phyloP scores from a whole-genome alignment of 2,113 vertebrate genomes.

The Hypanus sabinus region DNA sequence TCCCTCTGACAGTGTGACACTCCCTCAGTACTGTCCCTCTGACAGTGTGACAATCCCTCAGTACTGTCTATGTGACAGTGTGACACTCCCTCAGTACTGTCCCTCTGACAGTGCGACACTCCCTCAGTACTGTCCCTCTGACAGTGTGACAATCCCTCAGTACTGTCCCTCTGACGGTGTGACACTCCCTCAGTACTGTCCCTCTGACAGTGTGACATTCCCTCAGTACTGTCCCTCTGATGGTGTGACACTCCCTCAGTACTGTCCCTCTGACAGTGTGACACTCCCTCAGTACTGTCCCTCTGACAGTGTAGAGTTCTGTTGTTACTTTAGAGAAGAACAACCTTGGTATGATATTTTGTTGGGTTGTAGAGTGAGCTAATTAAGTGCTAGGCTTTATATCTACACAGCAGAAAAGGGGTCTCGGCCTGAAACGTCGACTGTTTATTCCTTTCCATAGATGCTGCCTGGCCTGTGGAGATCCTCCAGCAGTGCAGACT shows the following conservation, averaged over 20 bases:
- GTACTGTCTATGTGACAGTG: not conserved
- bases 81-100: not conserved
- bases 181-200: not conserved
- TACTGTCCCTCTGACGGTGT: not conserved
- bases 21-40: not conserved
- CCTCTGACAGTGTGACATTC: not conserved
- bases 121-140: not conserved
- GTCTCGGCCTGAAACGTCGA: too few species aligned
- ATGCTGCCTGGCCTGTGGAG: too few species aligned
- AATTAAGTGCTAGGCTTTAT: too few species aligned
- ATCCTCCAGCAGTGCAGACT: too few species aligned
- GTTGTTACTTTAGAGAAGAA: not conserved
- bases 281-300: not conserved
- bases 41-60: not conserved
- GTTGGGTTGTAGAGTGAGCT: too few species aligned
- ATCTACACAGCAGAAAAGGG: too few species aligned
- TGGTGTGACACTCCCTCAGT: not conserved
- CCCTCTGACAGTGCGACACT: not conserved
- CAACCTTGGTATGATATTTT: too few species aligned
- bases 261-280: not conserved
- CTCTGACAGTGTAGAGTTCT: not conserved
- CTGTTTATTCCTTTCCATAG: too few species aligned
- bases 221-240: not conserved
- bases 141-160: not conserved
- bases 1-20: not conserved